Base-by-base conservation (phyloP, 1,140 invertebrate species). In the Drosophila nikananu region DNA sequence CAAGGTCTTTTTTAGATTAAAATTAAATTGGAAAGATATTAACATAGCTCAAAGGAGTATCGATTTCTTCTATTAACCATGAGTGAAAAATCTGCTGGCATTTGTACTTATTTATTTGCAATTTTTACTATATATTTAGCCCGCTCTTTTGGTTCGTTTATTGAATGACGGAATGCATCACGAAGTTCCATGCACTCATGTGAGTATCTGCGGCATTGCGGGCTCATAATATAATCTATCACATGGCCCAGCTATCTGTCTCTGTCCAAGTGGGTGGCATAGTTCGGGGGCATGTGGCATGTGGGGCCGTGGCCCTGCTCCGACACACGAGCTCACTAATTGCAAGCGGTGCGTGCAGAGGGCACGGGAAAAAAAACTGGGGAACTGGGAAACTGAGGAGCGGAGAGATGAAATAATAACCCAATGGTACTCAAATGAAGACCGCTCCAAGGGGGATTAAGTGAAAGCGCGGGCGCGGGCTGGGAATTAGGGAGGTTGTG, bases 271-370 rank as follows among this genome's bases (percentile, higher is more conserved):
- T 12, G 30, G 39, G 48, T 3, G 63, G 32, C 15, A 1, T 7
- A 30, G 27, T 37, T 15, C 5, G 52, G 52, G 8, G 19, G 52
- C 52, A 37, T 37, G 37, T 48, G 48, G 27, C 52, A 37, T 37
- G 37, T 48, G 48, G 27, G 62, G 61, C 44, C 42, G 25, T 35
- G 44, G 60, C 61, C 46, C 46, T 48, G 49, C 39, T 30, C 42
- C 52, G 23, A 15, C 41, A 41, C n/a, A 58, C 35, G 48, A 80
- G 68, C 68, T 77, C 77, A 83, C 84, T 87, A 89, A 87, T 87
- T 87, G 84, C 77, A 78, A 81, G 77, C 81, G 73, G 59, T 90
- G 83, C 83, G 81, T 89, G 68, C 21, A 37, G 52, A n/a, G 25
- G 70, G 48, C 64, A 46, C 63, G 13, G n/a, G n/a, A 64, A 30